phyloP scores from a whole-genome alignment of 2,797 vertebrate genomes.

The Pangasius sanitwongsei region DNA sequence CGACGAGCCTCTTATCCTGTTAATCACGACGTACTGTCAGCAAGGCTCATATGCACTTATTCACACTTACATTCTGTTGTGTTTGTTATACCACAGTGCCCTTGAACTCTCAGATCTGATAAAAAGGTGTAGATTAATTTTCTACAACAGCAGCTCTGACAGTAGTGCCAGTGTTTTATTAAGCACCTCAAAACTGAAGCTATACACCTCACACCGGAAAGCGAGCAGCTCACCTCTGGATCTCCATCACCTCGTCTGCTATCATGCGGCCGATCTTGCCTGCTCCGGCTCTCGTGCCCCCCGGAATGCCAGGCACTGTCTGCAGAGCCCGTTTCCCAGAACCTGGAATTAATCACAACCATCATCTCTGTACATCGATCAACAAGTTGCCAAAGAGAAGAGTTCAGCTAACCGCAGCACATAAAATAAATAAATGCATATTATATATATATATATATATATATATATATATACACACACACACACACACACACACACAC shows the following conservation, averaged over 20 bases:
- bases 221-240: slow-evolving; percentile 84
- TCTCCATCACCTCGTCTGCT: slow-evolving; percentile 98
- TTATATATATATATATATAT: no score
- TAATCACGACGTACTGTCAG: neutral
- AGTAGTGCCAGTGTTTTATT: neutral
- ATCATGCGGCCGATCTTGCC: slow-evolving; percentile 99
- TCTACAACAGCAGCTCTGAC: neutral
- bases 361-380: neutral
- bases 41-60: neutral
- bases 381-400: neutral
- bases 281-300: slow-evolving; percentile 93
- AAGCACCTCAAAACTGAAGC: neutral
- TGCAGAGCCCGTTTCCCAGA: slow-evolving; percentile 84
- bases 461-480: no score
- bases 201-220: neutral
- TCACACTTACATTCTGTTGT: neutral
- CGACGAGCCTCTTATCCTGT: slow-evolving; percentile 94
- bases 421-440: neutral
- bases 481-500: no score
- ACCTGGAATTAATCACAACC: slow-evolving; percentile 8
- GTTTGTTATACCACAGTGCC: neutral
- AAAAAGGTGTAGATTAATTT: neutral
- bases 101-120: neutral
- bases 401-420: neutral
- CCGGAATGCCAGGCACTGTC: slow-evolving; percentile 93